A percentile compares a stretch with the other conserved stretches of the same genome.
Evolutionary conservation across 1,140 invertebrate genomes (phyloP).

Genomic region (Chrysomallon squamiferum): DNA sequence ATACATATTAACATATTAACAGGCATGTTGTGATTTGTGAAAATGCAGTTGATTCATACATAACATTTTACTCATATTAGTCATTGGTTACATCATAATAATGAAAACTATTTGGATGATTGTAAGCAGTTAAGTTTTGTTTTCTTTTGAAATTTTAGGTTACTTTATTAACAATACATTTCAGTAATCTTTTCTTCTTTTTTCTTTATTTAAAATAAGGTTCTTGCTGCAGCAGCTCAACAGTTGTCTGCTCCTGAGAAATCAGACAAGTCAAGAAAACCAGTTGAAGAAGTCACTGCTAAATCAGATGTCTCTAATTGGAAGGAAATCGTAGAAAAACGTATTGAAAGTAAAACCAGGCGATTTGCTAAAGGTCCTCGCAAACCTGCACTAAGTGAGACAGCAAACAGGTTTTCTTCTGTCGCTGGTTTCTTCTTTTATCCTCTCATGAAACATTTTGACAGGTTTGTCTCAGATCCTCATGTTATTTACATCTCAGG

Average conservation of each 20-base stretch:
- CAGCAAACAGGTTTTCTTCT: constrained; percentile 74
- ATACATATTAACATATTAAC: too few relatives aligned
- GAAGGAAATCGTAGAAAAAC: constrained; percentile 53
- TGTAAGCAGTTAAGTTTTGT: too few relatives aligned
- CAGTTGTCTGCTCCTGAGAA: constrained; percentile 68
- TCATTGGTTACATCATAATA: too few relatives aligned
- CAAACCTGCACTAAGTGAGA: constrained; percentile 19
- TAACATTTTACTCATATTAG: too few relatives aligned
- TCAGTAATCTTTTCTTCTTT: too few relatives aligned
- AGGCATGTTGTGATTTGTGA: too few relatives aligned
- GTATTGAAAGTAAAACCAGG: constrained; percentile 60
- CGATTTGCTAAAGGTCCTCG: constrained; percentile 48
- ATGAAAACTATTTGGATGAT: too few relatives aligned
- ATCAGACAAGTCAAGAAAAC: background rate
- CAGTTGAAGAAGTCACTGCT: constrained; percentile 12
- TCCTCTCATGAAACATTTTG: constrained; percentile 70
- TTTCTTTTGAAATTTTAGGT: too few relatives aligned
- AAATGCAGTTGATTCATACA: too few relatives aligned
- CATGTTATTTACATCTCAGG: background rate
- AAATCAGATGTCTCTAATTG: constrained; percentile 33
- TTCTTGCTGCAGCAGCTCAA: constrained; percentile 74
- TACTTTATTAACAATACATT: too few relatives aligned
- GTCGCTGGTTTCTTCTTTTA: constrained; percentile 85
- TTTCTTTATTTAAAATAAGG: too few relatives aligned
- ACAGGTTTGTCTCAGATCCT: background rate